A percentile compares a stretch with the other conserved stretches of the same genome.
These are phyloP conservation scores for Rhinoptilus africanus DNA, from an alignment of 2,113 vertebrate species.

Conservation along the genomic window DNA sequence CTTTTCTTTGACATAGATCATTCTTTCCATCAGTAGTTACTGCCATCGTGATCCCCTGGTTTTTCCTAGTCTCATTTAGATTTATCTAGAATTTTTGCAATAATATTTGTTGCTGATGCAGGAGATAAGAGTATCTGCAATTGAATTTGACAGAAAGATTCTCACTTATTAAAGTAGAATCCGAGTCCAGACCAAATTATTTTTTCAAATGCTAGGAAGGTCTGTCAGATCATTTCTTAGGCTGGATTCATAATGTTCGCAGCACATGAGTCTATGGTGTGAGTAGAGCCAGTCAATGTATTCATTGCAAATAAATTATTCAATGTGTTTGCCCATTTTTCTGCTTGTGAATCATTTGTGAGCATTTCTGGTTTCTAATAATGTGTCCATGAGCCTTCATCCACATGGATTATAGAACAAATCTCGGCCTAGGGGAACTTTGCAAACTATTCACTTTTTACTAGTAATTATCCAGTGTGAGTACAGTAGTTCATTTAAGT, in stretches of 20 bases:
- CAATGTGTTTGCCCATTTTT: background rate
- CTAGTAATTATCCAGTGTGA: background rate
- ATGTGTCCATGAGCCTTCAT: background rate
- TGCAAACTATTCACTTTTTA: background rate
- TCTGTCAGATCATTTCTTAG: background rate
- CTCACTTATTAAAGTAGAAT: background rate
- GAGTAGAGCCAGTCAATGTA: background rate
- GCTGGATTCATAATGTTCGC: background rate
- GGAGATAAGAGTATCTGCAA: background rate
- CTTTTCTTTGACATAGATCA: background rate
- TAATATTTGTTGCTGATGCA: background rate
- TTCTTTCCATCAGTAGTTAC: background rate
- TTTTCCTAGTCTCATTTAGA: background rate
- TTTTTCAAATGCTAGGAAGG: background rate
- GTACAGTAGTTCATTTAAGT: background rate
- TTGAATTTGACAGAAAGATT: background rate
- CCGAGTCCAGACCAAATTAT: background rate
- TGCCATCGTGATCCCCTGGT: background rate
- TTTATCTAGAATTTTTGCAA: background rate
- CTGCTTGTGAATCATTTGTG: background rate
- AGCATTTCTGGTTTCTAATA: constrained; percentile 6
- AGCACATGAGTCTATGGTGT: background rate
- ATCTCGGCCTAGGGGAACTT: background rate
- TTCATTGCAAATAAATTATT: background rate
- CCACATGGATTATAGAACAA: background rate